Conservation (phyloP, 1,140 invertebrate genomes). For the Drosophila pachea region DNA sequence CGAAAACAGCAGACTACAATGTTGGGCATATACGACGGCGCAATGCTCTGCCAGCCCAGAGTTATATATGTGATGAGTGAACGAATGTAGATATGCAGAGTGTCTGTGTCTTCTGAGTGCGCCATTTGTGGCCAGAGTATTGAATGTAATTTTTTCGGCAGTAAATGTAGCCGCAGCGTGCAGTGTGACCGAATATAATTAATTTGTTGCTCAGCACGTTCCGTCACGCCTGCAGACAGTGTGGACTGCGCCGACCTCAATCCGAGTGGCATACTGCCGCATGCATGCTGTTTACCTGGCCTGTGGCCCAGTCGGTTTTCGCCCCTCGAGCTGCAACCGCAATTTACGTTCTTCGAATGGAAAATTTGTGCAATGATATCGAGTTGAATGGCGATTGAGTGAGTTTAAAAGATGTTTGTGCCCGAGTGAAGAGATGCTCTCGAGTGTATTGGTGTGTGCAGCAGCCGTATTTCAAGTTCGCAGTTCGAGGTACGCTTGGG, state of each 20-base stretch:
- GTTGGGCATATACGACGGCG: not conserved
- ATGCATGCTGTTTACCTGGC: not conserved
- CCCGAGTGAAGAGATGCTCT: not conserved
- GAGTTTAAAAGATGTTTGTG: slow-evolving; percentile 66
- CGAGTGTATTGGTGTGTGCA: not conserved
- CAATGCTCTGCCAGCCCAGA: not conserved
- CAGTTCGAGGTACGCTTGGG: slow-evolving; percentile 47
- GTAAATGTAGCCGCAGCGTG: slow-evolving; percentile 2
- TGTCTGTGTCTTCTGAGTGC: not conserved
- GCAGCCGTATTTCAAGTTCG: slow-evolving; percentile 24
- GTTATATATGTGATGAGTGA: not conserved
- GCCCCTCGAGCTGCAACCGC: slow-evolving; percentile 31
- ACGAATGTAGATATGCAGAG: not conserved
- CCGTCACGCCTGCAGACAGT: not conserved
- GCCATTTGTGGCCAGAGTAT: not conserved
- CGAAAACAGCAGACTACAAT: slow-evolving; percentile 16
- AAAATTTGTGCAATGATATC: slow-evolving; percentile 67
- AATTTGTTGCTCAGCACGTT: slow-evolving; percentile 43
- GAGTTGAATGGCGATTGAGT: slow-evolving; percentile 67
- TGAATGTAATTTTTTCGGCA: slow-evolving; percentile 19
- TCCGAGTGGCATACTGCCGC: slow-evolving; percentile 17
- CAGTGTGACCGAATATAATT: slow-evolving; percentile 29
- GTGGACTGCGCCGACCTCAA: slow-evolving; percentile 47
- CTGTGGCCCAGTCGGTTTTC: not conserved
- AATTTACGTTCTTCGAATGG: slow-evolving; percentile 37